Evolutionary conservation across 23 tunicate species (phyloP), one percentile per base, ranked within the genome.

Genomic region (Styela clava): DNA sequence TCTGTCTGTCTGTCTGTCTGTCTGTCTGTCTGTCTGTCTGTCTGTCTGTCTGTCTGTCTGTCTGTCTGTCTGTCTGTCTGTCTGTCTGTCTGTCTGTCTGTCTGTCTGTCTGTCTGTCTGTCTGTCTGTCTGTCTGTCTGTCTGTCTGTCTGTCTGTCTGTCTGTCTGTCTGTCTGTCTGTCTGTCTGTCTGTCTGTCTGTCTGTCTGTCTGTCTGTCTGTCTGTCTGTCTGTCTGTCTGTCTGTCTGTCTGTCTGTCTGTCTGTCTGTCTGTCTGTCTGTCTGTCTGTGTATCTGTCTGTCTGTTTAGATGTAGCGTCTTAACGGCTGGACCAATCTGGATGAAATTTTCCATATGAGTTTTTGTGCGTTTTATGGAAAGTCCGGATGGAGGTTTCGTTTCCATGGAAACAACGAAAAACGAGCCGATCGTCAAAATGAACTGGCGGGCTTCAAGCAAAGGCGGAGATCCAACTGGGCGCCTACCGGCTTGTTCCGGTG

Each of bases 1-100:
- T 61, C 64, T 19, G 64, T 61, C 64, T 21, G 64, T 61, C 64
- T 21, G 64, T 61, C 64, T 21, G 64, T 61, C 64, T 21, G 64
- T 61, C 64, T 21, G 64, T 61, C 64, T 61, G 19, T 61, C 64
- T 61, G 64, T 61, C 64, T 61, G 64, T 61, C 64, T 61, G 64
- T 61, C 64, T 61, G 64, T 61, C 64, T 61, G 64, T 61, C 64
- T 61, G 64, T 19, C 64, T 19, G 64, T 61, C 64, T 61, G 64
- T 61, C 64, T 61, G 64, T 61, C 64, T 61, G 64, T 61, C 64
- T 61, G 64, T 61, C 64, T 61, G 64, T 61, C 64, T 61, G 64
- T 61, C 64, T 61, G 64, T 61, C 64, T 61, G 64, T 61, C 64
- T 61, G 64, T 61, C 64, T 61, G 64, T 61, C 64, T 61, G 64